A percentile compares a stretch with the other conserved stretches of the same genome.
Conservation (phyloP, 2,797 vertebrate species). For the Lagocephalus sceleratus region DNA sequence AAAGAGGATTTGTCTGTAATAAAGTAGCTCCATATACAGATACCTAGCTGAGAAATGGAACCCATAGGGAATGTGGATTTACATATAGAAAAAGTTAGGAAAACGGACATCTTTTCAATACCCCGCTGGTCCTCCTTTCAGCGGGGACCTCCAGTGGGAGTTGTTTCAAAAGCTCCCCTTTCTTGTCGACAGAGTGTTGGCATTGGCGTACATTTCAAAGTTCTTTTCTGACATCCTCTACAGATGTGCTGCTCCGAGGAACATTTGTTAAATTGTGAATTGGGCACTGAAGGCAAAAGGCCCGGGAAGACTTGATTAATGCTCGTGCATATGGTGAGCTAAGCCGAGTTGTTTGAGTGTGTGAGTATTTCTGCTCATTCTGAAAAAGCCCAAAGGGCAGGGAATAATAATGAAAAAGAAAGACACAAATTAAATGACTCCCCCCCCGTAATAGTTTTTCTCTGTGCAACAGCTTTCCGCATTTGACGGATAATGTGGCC, state of each 20-base stretch:
- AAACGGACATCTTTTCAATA: constrained; percentile 65
- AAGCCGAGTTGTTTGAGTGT: constrained; percentile 16
- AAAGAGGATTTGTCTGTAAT: constrained; percentile 80
- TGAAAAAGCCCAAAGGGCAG: constrained; percentile 47
- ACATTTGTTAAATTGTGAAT: constrained; percentile 67
- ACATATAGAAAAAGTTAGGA: constrained; percentile 68
- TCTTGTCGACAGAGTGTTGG: constrained; percentile 58
- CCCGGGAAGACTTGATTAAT: constrained; percentile 66
- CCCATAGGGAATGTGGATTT: constrained; percentile 66
- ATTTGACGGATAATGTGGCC: constrained; percentile 61
- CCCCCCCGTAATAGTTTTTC: constrained; percentile 35
- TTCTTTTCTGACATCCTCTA: constrained; percentile 68
- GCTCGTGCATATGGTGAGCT: constrained; percentile 48
- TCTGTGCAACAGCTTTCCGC: constrained; percentile 59
- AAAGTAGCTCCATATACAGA: constrained; percentile 76
- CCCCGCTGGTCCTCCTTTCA: constrained; percentile 58
- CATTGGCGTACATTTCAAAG: constrained; percentile 72
- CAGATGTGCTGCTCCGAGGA: constrained; percentile 71
- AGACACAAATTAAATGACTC: constrained; percentile 52
- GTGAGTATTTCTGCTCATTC: constrained; percentile 33
- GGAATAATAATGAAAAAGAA: neutral
- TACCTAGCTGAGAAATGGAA: constrained; percentile 63
- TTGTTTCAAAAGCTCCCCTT: constrained; percentile 64
- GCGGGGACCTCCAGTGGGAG: constrained; percentile 54
- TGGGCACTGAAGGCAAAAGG: constrained; percentile 53